Percentiles rank a stretch among this genome's conserved stretches.
These are phyloP conservation scores for Melanostoma mellinum DNA, from an alignment of 2,888 invertebrate species.

Conservation along the genomic window DNA sequence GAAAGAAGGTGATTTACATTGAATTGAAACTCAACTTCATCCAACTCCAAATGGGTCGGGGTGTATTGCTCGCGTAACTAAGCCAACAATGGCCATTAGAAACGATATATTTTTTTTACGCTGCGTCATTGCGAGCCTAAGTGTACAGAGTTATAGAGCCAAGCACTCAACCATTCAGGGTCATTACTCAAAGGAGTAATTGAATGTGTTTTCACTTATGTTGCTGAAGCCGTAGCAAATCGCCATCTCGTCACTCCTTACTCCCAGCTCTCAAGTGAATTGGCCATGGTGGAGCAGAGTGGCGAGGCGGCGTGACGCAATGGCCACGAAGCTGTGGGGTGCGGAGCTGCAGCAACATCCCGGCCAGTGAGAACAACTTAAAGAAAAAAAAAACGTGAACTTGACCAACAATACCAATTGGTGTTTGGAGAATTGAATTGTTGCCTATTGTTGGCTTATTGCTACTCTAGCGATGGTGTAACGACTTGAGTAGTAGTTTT, in stretches of 20 bases:
- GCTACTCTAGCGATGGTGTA: slow-evolving; percentile 41
- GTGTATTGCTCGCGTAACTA: slow-evolving; percentile 10
- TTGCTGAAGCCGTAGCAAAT: slow-evolving; percentile 62
- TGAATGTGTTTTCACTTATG: slow-evolving; percentile 70
- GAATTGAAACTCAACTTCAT: slow-evolving; percentile 50
- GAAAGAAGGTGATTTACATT: slow-evolving; percentile 62
- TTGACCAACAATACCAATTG: slow-evolving; percentile 57
- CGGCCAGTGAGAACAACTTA: background rate
- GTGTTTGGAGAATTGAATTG: slow-evolving; percentile 63
- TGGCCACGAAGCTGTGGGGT: background rate
- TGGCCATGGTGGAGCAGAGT: slow-evolving; percentile 24
- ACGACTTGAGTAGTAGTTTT: slow-evolving; percentile 40
- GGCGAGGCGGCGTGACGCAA: background rate
- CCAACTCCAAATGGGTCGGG: slow-evolving; percentile 4
- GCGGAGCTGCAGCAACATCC: background rate
- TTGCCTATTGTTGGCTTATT: slow-evolving; percentile 43
- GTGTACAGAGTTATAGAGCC: slow-evolving; percentile 12
- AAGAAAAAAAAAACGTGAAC: slow-evolving; percentile 48
- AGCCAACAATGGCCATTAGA: slow-evolving; percentile 43
- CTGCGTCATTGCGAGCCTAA: slow-evolving; percentile 48
- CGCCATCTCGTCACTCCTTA: slow-evolving; percentile 60
- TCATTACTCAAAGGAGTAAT: slow-evolving; percentile 64
- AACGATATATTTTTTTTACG: slow-evolving; percentile 38
- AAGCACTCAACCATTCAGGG: slow-evolving; percentile 56
- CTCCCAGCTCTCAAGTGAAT: background rate